Base-by-base conservation (phyloP, 2,888 invertebrate species). In the Drosophila birchii region DNA sequence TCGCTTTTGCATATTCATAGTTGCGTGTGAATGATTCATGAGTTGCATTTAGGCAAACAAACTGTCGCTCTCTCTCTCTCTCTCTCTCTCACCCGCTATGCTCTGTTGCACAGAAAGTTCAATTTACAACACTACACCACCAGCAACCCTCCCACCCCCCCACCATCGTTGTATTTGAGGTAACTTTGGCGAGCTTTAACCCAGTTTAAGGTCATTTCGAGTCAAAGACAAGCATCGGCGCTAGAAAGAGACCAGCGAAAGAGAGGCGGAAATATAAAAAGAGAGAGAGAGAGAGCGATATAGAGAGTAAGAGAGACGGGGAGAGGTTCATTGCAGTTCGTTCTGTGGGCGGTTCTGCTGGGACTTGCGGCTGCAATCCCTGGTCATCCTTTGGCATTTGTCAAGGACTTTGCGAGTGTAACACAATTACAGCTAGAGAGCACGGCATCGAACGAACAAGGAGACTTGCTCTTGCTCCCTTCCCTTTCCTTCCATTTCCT, bases 181-280 rank as follows among this genome's bases (percentile, higher is more conserved):
- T 70, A 85, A 80, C 81, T 78, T 79, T 78, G 59, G 71, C 82
- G 79, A 90, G 90, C 91, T 91, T 91, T 91, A 91, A 91, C 91
- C 91, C 85, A 91, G 89, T 90, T 91, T 90, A 91, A 91, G 91
- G 91, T 91, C 91, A 91, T 90, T 89, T 78, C 67, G 75, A 88
- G 78, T 81, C 83, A 80, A 86, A 85, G 82, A 86, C 80, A 86
- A 86, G 70, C 76, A 83, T 70, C 77, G 78, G 49, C 39, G 49
- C 32, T 62, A 64, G 64, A n/a, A 36, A 38, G 41, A 34, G 36
- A 58, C 34, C 20, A 59, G 56, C 59, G 34, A 23, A 18, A n/a
- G 23, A 41, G 44, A 23, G 23, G 1, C 23, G 23, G 23, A 7
- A 23, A 44, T 8, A 23, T 23, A 23, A 12, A 20, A 20, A 20